Percentiles rank a stretch among this genome's conserved stretches.
These are phyloP conservation scores for Mesorhabditis spiculigera DNA, from an alignment of 2,888 invertebrate species.

Conservation along the genomic window DNA sequence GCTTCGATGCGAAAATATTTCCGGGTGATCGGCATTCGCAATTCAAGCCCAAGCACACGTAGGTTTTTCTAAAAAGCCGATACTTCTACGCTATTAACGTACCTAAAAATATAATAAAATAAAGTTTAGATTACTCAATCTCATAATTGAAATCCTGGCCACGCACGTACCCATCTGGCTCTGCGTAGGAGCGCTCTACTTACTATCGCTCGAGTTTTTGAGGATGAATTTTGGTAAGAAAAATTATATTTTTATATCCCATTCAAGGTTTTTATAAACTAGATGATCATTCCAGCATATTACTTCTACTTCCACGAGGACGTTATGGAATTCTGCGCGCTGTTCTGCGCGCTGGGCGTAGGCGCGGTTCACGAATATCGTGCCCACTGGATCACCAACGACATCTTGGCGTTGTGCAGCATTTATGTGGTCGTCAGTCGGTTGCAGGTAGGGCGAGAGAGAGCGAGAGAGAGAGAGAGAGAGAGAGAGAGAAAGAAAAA, in stretches of 20 bases:
- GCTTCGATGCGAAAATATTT: background rate
- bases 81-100: background rate
- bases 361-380: slow-evolving; percentile 32
- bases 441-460: slow-evolving; percentile 19
- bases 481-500: background rate
- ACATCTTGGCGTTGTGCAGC: slow-evolving; percentile 35
- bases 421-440: slow-evolving; percentile 37
- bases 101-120: background rate
- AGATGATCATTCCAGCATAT: slow-evolving; percentile 24
- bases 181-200: slow-evolving; percentile 35
- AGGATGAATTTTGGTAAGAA: slow-evolving; percentile 29
- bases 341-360: slow-evolving; percentile 24
- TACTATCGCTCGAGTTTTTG: slow-evolving; percentile 35
- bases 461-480: too few species aligned
- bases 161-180: slow-evolving; percentile 43
- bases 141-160: slow-evolving; percentile 41
- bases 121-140: slow-evolving; percentile 27
- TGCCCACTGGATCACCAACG: slow-evolving; percentile 37
- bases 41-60: slow-evolving; percentile 2
- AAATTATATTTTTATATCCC: too few species aligned
- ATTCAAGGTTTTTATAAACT: too few species aligned
- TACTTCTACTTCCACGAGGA: slow-evolving; percentile 42
- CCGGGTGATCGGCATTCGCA: background rate
- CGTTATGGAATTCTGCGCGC: slow-evolving; percentile 30
- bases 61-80: background rate